These are phyloP conservation scores for Nematopogon swammerdamellus DNA, from an alignment of 2,888 invertebrate genomes.

Conservation along the genomic window DNA sequence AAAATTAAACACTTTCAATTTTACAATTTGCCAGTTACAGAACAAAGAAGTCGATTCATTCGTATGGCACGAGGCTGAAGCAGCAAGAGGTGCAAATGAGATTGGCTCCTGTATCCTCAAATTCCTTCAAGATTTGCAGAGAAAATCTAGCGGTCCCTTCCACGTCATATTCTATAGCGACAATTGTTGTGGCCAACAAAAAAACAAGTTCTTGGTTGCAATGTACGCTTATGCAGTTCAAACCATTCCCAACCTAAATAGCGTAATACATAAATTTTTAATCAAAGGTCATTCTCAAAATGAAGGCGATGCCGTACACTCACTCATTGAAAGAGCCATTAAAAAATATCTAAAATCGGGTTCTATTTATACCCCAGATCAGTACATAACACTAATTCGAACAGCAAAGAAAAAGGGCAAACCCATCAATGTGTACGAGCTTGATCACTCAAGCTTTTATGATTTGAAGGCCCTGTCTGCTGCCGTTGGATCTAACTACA, in stretches of 20 bases:
- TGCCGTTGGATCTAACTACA: too few species aligned
- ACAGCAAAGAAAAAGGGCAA: slow-evolving; percentile 5
- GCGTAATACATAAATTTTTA: slow-evolving; percentile 17
- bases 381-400: slow-evolving; percentile 17
- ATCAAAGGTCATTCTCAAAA: slow-evolving; percentile 18
- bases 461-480: too few species aligned
- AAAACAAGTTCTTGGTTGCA: slow-evolving; percentile 10
- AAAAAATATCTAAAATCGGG: slow-evolving; percentile 14
- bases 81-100: slow-evolving; percentile 8
- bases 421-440: too few species aligned
- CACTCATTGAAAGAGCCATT: slow-evolving; percentile 13
- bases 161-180: slow-evolving; percentile 8
- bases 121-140: slow-evolving; percentile 5
- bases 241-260: slow-evolving; percentile 4
- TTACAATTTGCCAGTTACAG: slow-evolving; percentile 6
- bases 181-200: slow-evolving; percentile 11
- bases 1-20: slow-evolving; percentile 14
- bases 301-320: slow-evolving; percentile 16
- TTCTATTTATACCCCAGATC: slow-evolving; percentile 16
- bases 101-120: slow-evolving; percentile 9
- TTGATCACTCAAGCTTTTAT: too few species aligned
- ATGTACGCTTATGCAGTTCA: slow-evolving; percentile 8
- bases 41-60: slow-evolving; percentile 7
- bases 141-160: slow-evolving; percentile 4
- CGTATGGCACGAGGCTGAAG: slow-evolving; percentile 9